Conservation (phyloP, 2,113 vertebrate genomes). For the Austrofundulus limnaeus region DNA sequence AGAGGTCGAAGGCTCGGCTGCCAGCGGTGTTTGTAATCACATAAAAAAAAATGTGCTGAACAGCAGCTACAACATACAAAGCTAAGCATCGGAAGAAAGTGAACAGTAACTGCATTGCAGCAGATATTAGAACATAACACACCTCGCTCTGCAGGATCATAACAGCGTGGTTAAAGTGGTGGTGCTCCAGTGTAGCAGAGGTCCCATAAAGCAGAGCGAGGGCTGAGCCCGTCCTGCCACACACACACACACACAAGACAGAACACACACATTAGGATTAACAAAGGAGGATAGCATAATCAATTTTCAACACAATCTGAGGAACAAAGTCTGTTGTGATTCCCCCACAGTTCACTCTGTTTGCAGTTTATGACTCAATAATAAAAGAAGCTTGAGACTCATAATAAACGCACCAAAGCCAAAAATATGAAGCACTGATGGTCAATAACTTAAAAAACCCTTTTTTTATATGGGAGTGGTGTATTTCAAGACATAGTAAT, state of each 20-base stretch:
- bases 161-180: constrained; percentile 99
- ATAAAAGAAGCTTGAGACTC: constrained; percentile 37
- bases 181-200: constrained; percentile 96
- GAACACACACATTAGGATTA: constrained; percentile 18
- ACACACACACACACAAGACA: constrained; percentile 17
- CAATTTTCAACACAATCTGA: constrained; percentile 32
- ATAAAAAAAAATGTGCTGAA: constrained; percentile 9
- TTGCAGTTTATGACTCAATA: constrained; percentile 22
- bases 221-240: constrained; percentile 91
- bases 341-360: constrained; percentile 38
- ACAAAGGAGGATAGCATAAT: constrained; percentile 27
- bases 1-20: background rate
- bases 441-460: constrained; percentile 2
- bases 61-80: constrained; percentile 17
- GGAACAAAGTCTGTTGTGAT: constrained; percentile 32
- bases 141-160: constrained; percentile 99
- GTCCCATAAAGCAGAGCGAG: constrained; percentile 97
- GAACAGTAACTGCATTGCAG: constrained; percentile 50
- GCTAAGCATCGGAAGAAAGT: constrained; percentile 16
- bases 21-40: constrained; percentile 4
- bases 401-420: constrained; percentile 28
- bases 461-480: background rate
- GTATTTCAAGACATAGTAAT: background rate
- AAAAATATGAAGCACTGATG: constrained; percentile 12
- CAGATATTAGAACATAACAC: constrained; percentile 53